A percentile compares a stretch with the other conserved stretches of the same genome.
phyloP scores from a whole-genome alignment of 23 tunicate species.

The Halocynthia roretzi region DNA sequence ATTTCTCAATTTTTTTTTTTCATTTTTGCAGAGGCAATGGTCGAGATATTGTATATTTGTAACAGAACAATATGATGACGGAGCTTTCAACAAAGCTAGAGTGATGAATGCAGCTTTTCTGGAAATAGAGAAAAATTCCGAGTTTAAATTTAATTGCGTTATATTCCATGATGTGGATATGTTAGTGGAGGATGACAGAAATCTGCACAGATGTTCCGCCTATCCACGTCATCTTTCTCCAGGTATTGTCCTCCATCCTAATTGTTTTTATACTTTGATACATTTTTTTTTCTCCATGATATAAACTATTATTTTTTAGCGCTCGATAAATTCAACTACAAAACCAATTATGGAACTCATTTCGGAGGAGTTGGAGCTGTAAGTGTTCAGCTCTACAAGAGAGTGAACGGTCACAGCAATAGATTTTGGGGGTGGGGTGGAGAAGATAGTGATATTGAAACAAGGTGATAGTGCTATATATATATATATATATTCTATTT shows the following conservation, averaged over 20 bases:
- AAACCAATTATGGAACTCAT: slow-evolving; percentile 70
- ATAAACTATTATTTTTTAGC: slow-evolving; percentile 9
- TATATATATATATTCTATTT: too few species aligned
- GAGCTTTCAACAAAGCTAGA: slow-evolving; percentile 86
- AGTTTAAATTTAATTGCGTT: slow-evolving; percentile 63
- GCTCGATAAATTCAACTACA: slow-evolving; percentile 93
- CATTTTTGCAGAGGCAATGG: slow-evolving; percentile 57
- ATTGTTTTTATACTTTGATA: too few species aligned
- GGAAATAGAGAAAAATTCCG: slow-evolving; percentile 29
- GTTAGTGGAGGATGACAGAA: slow-evolving; percentile 82
- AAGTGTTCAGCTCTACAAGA: slow-evolving; percentile 26
- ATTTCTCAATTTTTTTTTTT: too few species aligned
- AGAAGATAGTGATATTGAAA: slow-evolving; percentile 94
- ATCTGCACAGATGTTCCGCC: slow-evolving; percentile 55
- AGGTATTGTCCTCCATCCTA: slow-evolving; percentile 5
- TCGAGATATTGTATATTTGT: slow-evolving; percentile 80
- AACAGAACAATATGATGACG: slow-evolving; percentile 85
- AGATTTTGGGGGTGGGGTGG: slow-evolving; percentile 99
- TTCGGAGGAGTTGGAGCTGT: slow-evolving; percentile 96
- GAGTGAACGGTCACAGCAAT: slow-evolving; percentile 91
- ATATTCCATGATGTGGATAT: slow-evolving; percentile 97
- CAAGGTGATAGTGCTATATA: slow-evolving; percentile 26
- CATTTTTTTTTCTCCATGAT: too few species aligned
- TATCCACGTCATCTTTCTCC: slow-evolving; percentile 82
- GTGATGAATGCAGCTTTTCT: slow-evolving; percentile 91